Base-by-base conservation (phyloP, 2,113 vertebrate genomes). In the Capra hircus region DNA sequence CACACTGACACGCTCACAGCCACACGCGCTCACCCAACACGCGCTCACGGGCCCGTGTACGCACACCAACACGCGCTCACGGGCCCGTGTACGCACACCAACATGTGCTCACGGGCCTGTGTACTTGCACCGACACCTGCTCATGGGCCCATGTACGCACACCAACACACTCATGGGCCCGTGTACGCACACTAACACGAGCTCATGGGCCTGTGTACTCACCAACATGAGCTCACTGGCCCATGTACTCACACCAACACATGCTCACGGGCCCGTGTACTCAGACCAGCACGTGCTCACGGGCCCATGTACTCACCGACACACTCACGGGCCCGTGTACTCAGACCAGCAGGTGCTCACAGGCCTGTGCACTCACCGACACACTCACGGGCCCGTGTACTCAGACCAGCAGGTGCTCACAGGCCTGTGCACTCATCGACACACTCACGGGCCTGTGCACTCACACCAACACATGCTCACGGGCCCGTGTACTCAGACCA, bases 51-150 rank as follows among this genome's bases (percentile, higher is more conserved):
- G 5, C 28, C 28, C 0, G 2, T n/a, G 7, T 33, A 8, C 7
- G 1, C 60, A 30, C 6, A 53, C 17, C 2, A 62, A 43, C 59
- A 15, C 0, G 1, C 6, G 17, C 53, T 55, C 17, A 1, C 0
- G 0, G 28, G 13, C 30, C 60, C 0, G 14, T 62, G 14, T 57
- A 57, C 9, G 0, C 23, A 25, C 1, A 57, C 25, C 27, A 6
- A 5, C 11, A 6, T 0, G 4, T 0, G 4, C 0, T 2, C 0
- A 2, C 0, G 1, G 60, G 5, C 28, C 28, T 0, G 2, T 33
- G 7, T 33, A 8, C 7, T 36, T 36, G 36, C 36, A 36, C 36
- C 36, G 36, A 36, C 36, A 36, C 36, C 36, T 36, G 36, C 36
- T 36, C 36, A 36, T 36, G 36, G 36, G 36, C 36, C 36, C 36